Base-by-base conservation (phyloP, 2,113 vertebrate genomes). In the Cardinalis cardinalis region DNA sequence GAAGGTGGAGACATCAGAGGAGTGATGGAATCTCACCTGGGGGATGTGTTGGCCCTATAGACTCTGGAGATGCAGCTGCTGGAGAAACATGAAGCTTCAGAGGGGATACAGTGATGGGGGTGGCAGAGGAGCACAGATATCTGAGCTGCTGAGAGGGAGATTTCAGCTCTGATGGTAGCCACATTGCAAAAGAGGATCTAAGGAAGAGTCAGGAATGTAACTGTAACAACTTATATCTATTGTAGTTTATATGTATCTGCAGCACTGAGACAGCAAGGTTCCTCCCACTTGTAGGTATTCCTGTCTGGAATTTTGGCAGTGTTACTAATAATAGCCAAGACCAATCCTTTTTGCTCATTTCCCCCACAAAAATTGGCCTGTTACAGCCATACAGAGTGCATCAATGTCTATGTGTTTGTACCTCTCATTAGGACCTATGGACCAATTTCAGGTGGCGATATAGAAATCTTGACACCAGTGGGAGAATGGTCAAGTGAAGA, bases 21-120 rank as follows among this genome's bases (percentile, higher is more conserved):
- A 70, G 48, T 1, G 1, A 24, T n/a, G 34, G 21, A 40, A 9
- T 29, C 31, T 92, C 16, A 32, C 5, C 0, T 0, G 40, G 10
- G 23, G 40, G 25, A 18, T 32, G 6, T 4, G 2, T 41, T 91
- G 48, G 52, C 19, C 17, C 12, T 61, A 3, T 46, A 59, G 34
- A 18, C 43, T 68, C 43, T 64, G 68, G 18, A 70, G 20, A 40
- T 53, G 26, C 32, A 61, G 29, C 34, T 7, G 1, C 40, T 34
- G 23, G n/a, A 86, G 60, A 68, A 76, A 46, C 29, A 14, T 58
- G 26, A 72, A 41, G 12, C 14, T 76, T 17, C 64, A 56, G 46
- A 64, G 18, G 2, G 24, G 19, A 28, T 63, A 31, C 21, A 73
- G 6, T 1, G 4, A 69, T 34, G 6, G 51, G 7, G 10, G 16